Evolutionary conservation across 2,113 vertebrate genomes (phyloP).

Genomic region (Poeciliopsis occidentalis): DNA sequence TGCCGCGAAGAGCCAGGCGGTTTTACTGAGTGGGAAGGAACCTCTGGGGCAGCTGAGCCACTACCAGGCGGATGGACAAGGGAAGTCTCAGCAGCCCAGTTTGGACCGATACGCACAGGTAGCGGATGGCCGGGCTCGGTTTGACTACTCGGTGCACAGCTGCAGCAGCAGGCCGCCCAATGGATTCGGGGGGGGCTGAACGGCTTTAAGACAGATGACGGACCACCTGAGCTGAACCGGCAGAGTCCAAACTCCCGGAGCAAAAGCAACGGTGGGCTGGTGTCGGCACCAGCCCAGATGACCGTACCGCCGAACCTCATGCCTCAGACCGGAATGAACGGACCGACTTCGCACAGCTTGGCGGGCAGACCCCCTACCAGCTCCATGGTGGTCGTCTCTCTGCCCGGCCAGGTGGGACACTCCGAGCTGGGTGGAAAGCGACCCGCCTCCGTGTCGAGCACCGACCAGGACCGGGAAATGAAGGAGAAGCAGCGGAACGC

Average conservation of each 20-base stretch:
- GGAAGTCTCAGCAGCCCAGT: constrained; percentile 80
- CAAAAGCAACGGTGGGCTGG: constrained; percentile 79
- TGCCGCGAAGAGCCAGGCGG: constrained; percentile 79
- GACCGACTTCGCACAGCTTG: constrained; percentile 81
- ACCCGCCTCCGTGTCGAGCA: constrained; percentile 86
- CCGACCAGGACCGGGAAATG: constrained; percentile 85
- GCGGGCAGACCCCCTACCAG: constrained; percentile 55
- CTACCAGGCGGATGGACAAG: constrained; percentile 58
- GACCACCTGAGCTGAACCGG: constrained; percentile 88
- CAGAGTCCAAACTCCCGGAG: constrained; percentile 88
- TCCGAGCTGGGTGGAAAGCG: constrained; percentile 70
- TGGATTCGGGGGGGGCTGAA: constrained; percentile 83
- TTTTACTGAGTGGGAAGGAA: constrained; percentile 78
- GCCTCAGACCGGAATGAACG: constrained; percentile 86
- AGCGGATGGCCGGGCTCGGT: constrained; percentile 76
- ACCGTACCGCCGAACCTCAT: constrained; percentile 85
- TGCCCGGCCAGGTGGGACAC: constrained; percentile 23
- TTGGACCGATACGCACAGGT: constrained; percentile 84
- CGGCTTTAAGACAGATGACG: constrained; percentile 88
- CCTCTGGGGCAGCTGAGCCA: constrained; percentile 47
- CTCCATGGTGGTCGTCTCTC: constrained; percentile 63
- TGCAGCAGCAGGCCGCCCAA: constrained; percentile 78
- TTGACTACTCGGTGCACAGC: constrained; percentile 82
- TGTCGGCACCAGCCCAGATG: constrained; percentile 83
- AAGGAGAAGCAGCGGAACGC: constrained; percentile 94